phyloP scores from a whole-genome alignment of 2,113 vertebrate species.

The Galbula dea region DNA sequence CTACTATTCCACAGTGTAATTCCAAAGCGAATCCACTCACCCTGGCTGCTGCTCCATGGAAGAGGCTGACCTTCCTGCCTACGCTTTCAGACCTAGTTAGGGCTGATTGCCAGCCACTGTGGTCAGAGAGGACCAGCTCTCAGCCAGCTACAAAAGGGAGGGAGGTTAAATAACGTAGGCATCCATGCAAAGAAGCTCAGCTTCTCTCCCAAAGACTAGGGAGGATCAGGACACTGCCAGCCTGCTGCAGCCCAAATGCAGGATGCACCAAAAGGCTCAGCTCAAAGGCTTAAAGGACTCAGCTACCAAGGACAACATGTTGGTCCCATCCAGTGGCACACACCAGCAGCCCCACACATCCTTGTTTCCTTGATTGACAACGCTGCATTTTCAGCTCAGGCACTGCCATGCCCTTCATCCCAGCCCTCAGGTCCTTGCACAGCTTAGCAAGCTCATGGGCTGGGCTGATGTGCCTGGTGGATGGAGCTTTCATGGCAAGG shows the following conservation, averaged over 20 bases:
- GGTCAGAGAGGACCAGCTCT: not conserved
- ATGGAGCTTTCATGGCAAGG: not conserved
- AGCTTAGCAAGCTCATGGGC: not conserved
- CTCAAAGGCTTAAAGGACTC: not conserved
- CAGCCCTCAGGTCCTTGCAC: not conserved
- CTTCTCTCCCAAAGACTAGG: not conserved
- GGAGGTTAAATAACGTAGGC: not conserved
- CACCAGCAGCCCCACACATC: not conserved
- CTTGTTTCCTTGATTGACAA: rapidly evolving
- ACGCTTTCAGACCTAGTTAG: not conserved
- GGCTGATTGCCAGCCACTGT: rapidly evolving
- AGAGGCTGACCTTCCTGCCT: not conserved
- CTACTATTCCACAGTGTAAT: rapidly evolving
- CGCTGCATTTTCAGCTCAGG: rapidly evolving
- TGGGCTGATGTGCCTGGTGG: rapidly evolving
- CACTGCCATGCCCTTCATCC: rapidly evolving
- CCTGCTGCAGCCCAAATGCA: not conserved
- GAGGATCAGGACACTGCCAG: not conserved
- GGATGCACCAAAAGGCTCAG: not conserved
- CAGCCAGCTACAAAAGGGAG: not conserved
- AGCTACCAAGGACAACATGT: rapidly evolving
- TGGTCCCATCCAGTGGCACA: not conserved
- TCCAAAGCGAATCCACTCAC: not conserved
- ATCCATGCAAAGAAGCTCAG: not conserved
- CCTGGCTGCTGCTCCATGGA: rapidly evolving